Base-by-base conservation (phyloP, 2,113 vertebrate species). In the Aythya baeri region DNA sequence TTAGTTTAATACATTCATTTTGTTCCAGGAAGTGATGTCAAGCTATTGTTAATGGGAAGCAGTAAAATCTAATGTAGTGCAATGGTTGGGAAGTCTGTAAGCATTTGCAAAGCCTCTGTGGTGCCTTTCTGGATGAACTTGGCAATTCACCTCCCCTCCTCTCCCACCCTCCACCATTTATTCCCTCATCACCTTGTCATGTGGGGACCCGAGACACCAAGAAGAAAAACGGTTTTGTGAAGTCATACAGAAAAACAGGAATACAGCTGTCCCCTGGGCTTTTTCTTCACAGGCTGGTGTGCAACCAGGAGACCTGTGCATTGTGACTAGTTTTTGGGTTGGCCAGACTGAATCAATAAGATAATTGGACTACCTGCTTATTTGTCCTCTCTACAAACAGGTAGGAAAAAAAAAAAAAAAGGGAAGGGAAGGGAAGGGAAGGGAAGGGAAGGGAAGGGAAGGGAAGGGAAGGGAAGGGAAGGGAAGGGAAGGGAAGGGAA, bases 1-100 rank as follows among this genome's bases (percentile, higher is more conserved):
- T 91, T 32, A 15, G 62, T 75, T 54, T 87, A 83, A 93, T 89
- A 27, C 58, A 88, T 76, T 70, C 12, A 76, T 76, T 91, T 90
- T 83, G 13, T 74, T 82, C 58, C 74, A 74, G 93, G 93, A 95
- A 96, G 50, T 93, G 92, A 95, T 92, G 81, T 94, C 91, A 81
- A 63, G 36, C 81, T 91, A 85, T 91, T 96, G 91, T 95, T 57
- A 58, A 59, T 63, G 52, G 63, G 71, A 89, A 89, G 73, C 1
- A 8, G 41, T 85, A 59, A 82, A 90, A 75, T 38, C 62, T 70
- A 55, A 13, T 0, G 29, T 14, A 59, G 2, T 44, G 26, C 36
- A 61, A 38, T 1, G 3, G 49, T 3, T 1, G 58, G 61, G 80
- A 93, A 88, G 32, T 50, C 44, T 81, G 32, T 63, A 26, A 74